Conservation (phyloP, 2,797 vertebrate species). For the Dallia pectoralis region DNA sequence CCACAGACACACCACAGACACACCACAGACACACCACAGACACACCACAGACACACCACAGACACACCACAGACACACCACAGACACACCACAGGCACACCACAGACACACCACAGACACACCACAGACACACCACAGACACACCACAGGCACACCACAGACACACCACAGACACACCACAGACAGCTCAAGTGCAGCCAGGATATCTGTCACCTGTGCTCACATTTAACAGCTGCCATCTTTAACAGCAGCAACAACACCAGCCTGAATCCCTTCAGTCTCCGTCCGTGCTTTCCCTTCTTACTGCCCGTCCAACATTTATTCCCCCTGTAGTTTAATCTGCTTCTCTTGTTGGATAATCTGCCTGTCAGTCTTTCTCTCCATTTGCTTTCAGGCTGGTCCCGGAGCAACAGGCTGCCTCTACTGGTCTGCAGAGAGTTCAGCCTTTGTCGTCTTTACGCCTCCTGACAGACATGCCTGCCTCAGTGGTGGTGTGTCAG, state of each 20-base stretch:
- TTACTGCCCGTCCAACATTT: constrained; percentile 32
- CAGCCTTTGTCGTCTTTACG: constrained; percentile 43
- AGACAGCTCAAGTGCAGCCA: neutral
- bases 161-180: too few species aligned
- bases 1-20: too few species aligned
- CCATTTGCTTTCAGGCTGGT: neutral
- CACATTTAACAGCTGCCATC: constrained; percentile 29
- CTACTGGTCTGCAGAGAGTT: constrained; percentile 9
- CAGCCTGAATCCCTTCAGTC: constrained; percentile 20
- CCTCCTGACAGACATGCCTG: constrained; percentile 45
- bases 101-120: too few species aligned
- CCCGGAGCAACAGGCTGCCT: neutral
- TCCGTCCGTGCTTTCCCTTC: constrained; percentile 25
- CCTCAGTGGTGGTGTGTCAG: constrained; percentile 7
- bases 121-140: too few species aligned
- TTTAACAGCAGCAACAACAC: constrained; percentile 20
- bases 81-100: too few species aligned
- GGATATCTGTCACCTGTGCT: constrained; percentile 37
- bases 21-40: too few species aligned
- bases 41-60: too few species aligned
- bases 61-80: too few species aligned
- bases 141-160: too few species aligned
- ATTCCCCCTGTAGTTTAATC: constrained; percentile 34
- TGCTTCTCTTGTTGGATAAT: constrained; percentile 44
- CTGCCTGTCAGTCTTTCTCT: constrained; percentile 36